These are phyloP conservation scores for Eupsittula cactorum DNA, from an alignment of 2,113 vertebrate species.

Conservation along the genomic window DNA sequence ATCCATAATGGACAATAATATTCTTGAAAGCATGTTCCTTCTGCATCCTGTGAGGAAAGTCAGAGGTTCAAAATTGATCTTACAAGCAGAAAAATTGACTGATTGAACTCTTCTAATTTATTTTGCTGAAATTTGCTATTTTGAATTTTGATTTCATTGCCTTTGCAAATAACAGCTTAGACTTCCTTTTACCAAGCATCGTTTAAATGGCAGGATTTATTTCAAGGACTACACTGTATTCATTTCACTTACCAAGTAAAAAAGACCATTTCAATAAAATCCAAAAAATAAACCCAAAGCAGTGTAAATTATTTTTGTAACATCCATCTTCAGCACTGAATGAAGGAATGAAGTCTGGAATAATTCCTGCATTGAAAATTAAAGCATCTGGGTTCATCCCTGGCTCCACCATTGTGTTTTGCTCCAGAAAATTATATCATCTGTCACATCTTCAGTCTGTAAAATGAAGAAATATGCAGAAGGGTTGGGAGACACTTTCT, in stretches of 20 bases:
- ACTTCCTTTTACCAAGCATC: neutral
- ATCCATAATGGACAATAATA: neutral
- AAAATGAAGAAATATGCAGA: neutral
- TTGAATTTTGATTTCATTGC: conserved; percentile 1
- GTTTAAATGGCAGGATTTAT: conserved; percentile 11
- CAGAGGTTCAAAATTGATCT: neutral
- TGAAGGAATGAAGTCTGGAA: conserved; percentile 10
- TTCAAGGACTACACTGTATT: neutral
- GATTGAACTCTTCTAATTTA: neutral
- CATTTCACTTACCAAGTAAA: neutral
- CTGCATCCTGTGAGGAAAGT: neutral
- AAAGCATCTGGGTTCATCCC: neutral
- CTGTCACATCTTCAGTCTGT: neutral
- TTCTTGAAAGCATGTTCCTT: neutral
- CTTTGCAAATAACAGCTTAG: neutral
- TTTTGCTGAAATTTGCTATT: conserved; percentile 27
- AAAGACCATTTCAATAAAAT: neutral
- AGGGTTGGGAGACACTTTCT: neutral
- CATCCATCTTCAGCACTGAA: neutral
- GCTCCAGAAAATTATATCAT: neutral
- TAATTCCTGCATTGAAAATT: conserved; percentile 27
- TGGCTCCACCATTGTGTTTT: neutral
- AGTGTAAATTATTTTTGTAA: conserved; percentile 26
- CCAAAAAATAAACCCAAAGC: conserved; percentile 3
- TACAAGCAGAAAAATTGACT: neutral